Evolutionary conservation across 2,888 invertebrate species (phyloP), one percentile per base, ranked within the genome.

Genomic region (Caenorhabditis auriculariae): DNA sequence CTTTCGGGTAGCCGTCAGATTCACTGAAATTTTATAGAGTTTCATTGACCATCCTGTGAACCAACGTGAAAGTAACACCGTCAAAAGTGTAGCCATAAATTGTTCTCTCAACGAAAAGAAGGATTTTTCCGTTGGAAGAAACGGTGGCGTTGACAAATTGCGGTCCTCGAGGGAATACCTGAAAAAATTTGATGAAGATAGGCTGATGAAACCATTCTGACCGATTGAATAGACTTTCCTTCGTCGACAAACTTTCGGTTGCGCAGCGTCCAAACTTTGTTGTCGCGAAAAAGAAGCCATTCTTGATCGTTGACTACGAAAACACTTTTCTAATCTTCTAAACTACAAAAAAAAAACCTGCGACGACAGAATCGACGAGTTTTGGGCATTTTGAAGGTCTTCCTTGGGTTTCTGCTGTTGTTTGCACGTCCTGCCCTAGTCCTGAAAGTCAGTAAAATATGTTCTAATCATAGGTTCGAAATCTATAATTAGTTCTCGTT

Each of bases 141-240:
- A 75, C 72, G 27, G 77, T 74, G 17, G 74, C 77, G 47, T 75
- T 72, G 17, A 78, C 73, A 37, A 69, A 70, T 21, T 65, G 54
- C 4, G 77, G 77, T 6, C 72, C 77, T 21, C 61, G 58, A 6
- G 77, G 77, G 60, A 77, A 76, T 7, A 66, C 61, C 64, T 61
- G n/a, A n/a, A n/a, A n/a, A n/a, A n/a, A n/a, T n/a, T n/a, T n/a
- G n/a, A n/a, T n/a, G 26, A 19, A 52, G n/a, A n/a, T n/a, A 9
- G 9, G 12, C n/a, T 15, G n/a, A 29, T 9, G 9, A 12, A 9
- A 12, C 15, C 7, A 26, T 21, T 17, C 49, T 12, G 17, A 73
- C 67, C 50, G 68, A 54, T 38, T 64, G 63, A 38, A 76, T 71
- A 7, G 49, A 61, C 9, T 66, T 63, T 6, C 74, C 74, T 19